Conservation (phyloP, 2,113 vertebrate genomes). For the Cebus imitator region DNA sequence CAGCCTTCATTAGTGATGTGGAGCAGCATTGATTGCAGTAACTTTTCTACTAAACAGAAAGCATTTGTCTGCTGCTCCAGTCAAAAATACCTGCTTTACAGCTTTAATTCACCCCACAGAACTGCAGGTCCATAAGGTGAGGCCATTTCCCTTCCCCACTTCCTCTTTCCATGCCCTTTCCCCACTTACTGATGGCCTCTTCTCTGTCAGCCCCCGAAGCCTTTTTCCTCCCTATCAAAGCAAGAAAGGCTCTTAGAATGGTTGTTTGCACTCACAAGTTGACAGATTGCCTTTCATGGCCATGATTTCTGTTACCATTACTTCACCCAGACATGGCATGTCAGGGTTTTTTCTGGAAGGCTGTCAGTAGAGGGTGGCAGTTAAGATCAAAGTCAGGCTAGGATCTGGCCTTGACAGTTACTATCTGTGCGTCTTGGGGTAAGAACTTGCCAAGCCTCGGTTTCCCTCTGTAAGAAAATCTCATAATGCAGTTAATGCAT, state of each 20-base stretch:
- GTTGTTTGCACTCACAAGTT: neutral
- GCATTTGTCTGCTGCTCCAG: neutral
- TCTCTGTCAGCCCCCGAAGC: neutral
- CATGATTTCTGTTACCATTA: neutral
- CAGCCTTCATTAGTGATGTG: neutral
- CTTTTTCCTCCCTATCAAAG: neutral
- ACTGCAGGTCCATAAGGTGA: too few species aligned
- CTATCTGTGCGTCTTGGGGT: neutral
- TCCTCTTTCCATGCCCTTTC: neutral
- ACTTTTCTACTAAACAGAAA: slow-evolving; percentile 3
- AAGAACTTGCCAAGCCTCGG: neutral
- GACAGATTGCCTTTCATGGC: neutral
- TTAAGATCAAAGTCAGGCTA: neutral
- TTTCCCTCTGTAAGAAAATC: neutral
- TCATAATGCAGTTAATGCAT: neutral
- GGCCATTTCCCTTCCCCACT: neutral
- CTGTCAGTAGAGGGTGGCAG: neutral
- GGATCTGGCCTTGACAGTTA: neutral
- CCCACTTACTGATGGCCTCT: neutral
- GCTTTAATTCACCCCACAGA: neutral
- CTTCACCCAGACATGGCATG: neutral
- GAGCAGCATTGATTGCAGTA: neutral
- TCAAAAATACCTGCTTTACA: neutral
- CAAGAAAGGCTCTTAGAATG: neutral
- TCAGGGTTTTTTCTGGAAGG: neutral